A percentile compares a stretch with the other conserved stretches of the same genome.
phyloP scores from a whole-genome alignment of 2,888 invertebrate genomes.

The Cephonodes hylas region DNA sequence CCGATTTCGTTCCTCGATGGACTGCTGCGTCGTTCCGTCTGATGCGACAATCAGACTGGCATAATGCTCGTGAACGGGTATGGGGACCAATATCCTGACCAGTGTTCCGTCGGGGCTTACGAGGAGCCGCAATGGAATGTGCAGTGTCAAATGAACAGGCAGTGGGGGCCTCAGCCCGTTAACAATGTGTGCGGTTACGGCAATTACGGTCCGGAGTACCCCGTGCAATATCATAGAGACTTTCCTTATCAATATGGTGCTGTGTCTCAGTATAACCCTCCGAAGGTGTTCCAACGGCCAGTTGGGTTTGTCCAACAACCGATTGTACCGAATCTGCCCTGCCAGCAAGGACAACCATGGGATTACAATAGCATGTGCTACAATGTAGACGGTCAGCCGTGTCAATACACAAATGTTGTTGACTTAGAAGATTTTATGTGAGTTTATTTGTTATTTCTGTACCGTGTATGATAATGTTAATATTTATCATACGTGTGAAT shows the following conservation, averaged over 20 bases:
- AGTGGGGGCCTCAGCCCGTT: slow-evolving; percentile 51
- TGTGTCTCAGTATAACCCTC: slow-evolving; percentile 41
- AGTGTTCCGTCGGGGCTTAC: slow-evolving; percentile 52
- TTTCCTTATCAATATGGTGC: slow-evolving; percentile 40
- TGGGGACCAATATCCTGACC: slow-evolving; percentile 43
- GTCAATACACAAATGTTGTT: slow-evolving; percentile 84
- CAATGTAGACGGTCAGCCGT: slow-evolving; percentile 84
- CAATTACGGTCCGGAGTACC: slow-evolving; percentile 43
- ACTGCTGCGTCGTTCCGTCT: slow-evolving; percentile 49
- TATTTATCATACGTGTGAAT: neutral
- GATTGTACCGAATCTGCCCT: slow-evolving; percentile 66
- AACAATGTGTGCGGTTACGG: slow-evolving; percentile 44
- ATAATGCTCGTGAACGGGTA: slow-evolving; percentile 59
- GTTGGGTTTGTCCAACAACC: slow-evolving; percentile 41
- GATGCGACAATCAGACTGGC: slow-evolving; percentile 35
- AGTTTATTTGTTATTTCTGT: slow-evolving; percentile 61
- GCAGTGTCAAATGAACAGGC: slow-evolving; percentile 58
- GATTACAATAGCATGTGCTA: slow-evolving; percentile 84
- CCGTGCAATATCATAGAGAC: slow-evolving; percentile 55
- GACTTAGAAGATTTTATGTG: slow-evolving; percentile 90
- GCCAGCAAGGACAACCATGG: slow-evolving; percentile 76
- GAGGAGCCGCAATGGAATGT: slow-evolving; percentile 57
- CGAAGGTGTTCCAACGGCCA: slow-evolving; percentile 37
- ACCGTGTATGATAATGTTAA: neutral
- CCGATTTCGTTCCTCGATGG: slow-evolving; percentile 71